Evolutionary conservation across 2,797 vertebrate genomes (phyloP), one percentile per base, ranked within the genome.

Genomic region (Gastrophryne carolinensis): DNA sequence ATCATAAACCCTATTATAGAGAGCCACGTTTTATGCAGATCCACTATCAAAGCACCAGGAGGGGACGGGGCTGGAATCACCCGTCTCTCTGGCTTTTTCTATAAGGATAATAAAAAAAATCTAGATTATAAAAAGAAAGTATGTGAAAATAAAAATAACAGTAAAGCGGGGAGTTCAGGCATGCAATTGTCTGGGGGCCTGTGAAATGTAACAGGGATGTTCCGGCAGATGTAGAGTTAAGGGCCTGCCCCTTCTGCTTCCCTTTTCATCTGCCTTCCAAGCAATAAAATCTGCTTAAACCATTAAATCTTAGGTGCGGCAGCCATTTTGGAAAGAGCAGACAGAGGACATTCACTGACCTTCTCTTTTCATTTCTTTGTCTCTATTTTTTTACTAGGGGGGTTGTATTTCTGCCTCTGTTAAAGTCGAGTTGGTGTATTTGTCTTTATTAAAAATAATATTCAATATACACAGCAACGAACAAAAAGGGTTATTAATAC

Each of bases 131-230:
- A 15, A 57, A 4, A 63, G 21, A 52, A 27, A 11, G n/a, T n/a
- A n/a, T n/a, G n/a, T n/a, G n/a, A 10, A 34, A 19, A 49, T n/a
- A 47, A 3, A 0, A 6, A 17, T 5, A 29, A 21, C 24, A 35
- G 9, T 23, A 19, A 52, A 49, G 7, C 17, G 17, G n/a, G 15
- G 66, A 21, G 30, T 62, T 54, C 32, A 23, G 23, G 35, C 44
- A 50, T 21, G 27, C 12, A 54, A 64, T 56, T 57, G 62, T 64
- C 75, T 72, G 39, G 50, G 56, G 75, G 75, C 60, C 68, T 78
- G 75, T 72, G 39, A 72, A 50, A 72, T 72, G 24, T 78, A 63
- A 53, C 67, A 77, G 58, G 66, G 41, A 64, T 71, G 57, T 47
- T 47, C 29, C 37, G 61, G 47, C 21, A 75, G 60, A 72, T 54